Conservation (phyloP, 2,888 invertebrate genomes). For the Monochamus alternatus region DNA sequence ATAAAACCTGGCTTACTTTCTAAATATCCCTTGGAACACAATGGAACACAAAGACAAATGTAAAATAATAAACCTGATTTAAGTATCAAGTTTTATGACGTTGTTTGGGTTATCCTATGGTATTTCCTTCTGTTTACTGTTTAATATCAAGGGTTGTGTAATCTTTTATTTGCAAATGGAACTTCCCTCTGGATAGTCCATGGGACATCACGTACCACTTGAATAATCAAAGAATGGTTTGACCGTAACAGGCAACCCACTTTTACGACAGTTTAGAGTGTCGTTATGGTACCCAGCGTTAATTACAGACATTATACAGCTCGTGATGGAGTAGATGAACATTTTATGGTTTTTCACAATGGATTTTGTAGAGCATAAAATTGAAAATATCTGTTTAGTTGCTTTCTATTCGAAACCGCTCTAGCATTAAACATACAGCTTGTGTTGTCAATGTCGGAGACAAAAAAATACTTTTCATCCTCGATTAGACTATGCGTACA, state of each 20-base stretch:
- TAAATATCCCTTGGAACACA: too few relatives aligned
- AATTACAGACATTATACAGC: slow-evolving; percentile 11
- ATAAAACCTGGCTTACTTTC: too few relatives aligned
- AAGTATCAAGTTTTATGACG: too few relatives aligned
- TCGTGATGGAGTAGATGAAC: slow-evolving; percentile 22
- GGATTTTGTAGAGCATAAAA: slow-evolving; percentile 36
- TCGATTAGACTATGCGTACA: too few relatives aligned
- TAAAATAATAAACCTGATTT: too few relatives aligned
- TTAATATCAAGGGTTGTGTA: too few relatives aligned
- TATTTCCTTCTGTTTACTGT: too few relatives aligned
- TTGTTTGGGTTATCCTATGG: too few relatives aligned
- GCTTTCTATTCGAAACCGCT: slow-evolving; percentile 21
- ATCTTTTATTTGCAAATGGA: too few relatives aligned
- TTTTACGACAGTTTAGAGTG: slow-evolving; percentile 11
- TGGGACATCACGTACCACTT: slow-evolving; percentile 54
- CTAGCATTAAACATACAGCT: slow-evolving; percentile 28
- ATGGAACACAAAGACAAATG: too few relatives aligned
- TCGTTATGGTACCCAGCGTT: slow-evolving; percentile 1
- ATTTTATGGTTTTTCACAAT: slow-evolving; percentile 34
- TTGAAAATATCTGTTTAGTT: slow-evolving; percentile 27
- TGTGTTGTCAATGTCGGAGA: not conserved
- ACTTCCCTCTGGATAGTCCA: not conserved
- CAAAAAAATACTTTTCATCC: too few relatives aligned
- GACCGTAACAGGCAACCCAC: slow-evolving; percentile 2
- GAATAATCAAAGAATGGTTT: slow-evolving; percentile 43